Percentiles rank a stretch among this genome's conserved stretches.
phyloP scores from a whole-genome alignment of 2,797 vertebrate species.

The Karalla daura region DNA sequence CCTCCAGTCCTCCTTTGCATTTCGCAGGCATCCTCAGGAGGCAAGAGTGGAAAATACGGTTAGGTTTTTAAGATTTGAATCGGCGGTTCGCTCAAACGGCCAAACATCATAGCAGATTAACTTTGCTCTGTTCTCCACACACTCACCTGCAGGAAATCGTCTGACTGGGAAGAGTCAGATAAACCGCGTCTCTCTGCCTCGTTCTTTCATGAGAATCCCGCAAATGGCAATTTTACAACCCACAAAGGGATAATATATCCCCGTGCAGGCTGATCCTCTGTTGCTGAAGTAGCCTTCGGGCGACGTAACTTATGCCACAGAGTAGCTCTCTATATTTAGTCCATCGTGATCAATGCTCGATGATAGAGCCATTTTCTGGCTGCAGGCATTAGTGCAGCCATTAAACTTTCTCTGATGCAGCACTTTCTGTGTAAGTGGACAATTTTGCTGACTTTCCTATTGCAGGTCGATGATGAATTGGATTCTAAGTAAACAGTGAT shows the following conservation, averaged over 20 bases:
- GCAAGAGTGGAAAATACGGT: slow-evolving; percentile 35
- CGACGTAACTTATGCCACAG: slow-evolving; percentile 19
- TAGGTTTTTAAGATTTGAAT: slow-evolving; percentile 53
- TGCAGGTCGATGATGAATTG: slow-evolving; percentile 73
- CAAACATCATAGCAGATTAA: slow-evolving; percentile 49
- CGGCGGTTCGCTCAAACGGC: slow-evolving; percentile 40
- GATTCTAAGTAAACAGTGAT: slow-evolving; percentile 79
- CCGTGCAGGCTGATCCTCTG: neutral
- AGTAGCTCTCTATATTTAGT: slow-evolving; percentile 56
- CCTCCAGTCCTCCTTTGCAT: slow-evolving; percentile 43
- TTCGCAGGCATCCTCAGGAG: slow-evolving; percentile 46
- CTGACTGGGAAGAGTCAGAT: slow-evolving; percentile 35
- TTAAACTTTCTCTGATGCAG: slow-evolving; percentile 76
- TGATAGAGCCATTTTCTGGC: slow-evolving; percentile 59
- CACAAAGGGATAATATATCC: slow-evolving; percentile 3
- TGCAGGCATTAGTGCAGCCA: slow-evolving; percentile 56
- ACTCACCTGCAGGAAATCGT: slow-evolving; percentile 41
- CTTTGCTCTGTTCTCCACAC: slow-evolving; percentile 23
- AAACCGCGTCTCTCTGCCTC: slow-evolving; percentile 5
- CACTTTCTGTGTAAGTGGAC: slow-evolving; percentile 72
- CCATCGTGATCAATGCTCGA: slow-evolving; percentile 60
- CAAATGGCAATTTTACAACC: slow-evolving; percentile 15
- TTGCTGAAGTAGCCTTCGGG: slow-evolving; percentile 11
- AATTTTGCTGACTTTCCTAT: slow-evolving; percentile 70
- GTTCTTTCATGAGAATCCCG: slow-evolving; percentile 2